Base-by-base conservation (phyloP, 2,797 vertebrate genomes). In the Nothura maculosa region DNA sequence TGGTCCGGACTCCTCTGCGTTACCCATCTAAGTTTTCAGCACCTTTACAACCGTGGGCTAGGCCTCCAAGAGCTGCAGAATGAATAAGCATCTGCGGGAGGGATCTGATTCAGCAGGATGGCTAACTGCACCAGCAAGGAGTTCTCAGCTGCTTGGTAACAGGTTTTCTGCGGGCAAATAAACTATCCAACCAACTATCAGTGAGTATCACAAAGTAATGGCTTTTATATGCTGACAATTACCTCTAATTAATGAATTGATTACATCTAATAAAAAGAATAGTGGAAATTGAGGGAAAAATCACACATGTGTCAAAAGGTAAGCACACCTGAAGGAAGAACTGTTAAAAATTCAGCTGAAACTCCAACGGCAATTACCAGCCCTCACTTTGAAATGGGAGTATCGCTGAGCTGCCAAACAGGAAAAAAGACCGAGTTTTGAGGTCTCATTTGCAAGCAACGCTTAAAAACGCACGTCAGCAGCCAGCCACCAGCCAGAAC, bases 21-120 rank as follows among this genome's bases (percentile, higher is more conserved):
- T 85, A 52, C 80, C 90, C 86, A 80, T 69, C 7, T 3, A 58
- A 85, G 88, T 21, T 55, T 40, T 74, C 10, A 1, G 88, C 58
- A 58, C 78, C 88, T 70, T 34, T 42, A 32, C 8, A 24, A 61
- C 74, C 18, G 63, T 36, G 25, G 73, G 82, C 43, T 34, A 34
- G 52, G 83, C 69, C 60, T 60, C 17, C 30, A 13, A 72, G 84
- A 81, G 21, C 55, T 2, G 3, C 30, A 63, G 89, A 32, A 74
- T 77, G 93, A 95, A 91, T 89, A 93, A 96, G 79, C 80, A 93
- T 30, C 93, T 70, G 36, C 9, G 81, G 57, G 43, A 90, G 61
- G 75, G 3, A 60, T 68, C 91, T 87, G 92, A 94, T 87, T 95
- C 96, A 94, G 92, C 74, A 89, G 55, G 81, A 89, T 74, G 74